phyloP scores from a whole-genome alignment of 2,113 vertebrate genomes.

The Odontophorus gujanensis region DNA sequence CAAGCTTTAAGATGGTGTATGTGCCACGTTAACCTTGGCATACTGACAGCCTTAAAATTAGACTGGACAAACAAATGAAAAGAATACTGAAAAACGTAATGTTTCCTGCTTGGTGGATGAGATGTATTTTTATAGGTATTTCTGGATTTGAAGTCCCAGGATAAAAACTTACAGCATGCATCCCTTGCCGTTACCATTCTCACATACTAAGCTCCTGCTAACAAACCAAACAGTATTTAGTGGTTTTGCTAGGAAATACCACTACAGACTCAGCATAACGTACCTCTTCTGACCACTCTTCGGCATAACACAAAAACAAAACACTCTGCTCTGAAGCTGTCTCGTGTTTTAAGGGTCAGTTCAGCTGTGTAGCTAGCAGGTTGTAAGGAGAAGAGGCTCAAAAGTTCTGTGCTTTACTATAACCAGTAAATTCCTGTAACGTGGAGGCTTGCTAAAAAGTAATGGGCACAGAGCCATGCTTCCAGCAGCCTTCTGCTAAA shows the following conservation, averaged over 20 bases:
- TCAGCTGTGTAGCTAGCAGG: neutral
- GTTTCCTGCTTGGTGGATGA: neutral
- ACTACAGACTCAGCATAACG: neutral
- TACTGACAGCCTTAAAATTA: neutral
- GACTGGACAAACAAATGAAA: neutral
- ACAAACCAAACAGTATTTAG: constrained; percentile 1
- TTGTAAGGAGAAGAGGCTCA: neutral
- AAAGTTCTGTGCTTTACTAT: neutral
- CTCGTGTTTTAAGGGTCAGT: neutral
- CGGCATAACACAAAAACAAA: neutral
- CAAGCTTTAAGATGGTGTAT: neutral
- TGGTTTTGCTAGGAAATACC: constrained; percentile 46
- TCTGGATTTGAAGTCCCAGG: neutral
- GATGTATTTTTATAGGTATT: neutral
- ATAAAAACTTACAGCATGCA: neutral
- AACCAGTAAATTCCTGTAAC: neutral
- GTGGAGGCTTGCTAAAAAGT: neutral
- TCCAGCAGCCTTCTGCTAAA: neutral
- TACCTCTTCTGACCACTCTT: neutral
- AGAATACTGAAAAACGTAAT: neutral
- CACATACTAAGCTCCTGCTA: neutral
- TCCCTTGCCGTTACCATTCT: neutral
- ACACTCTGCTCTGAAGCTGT: neutral
- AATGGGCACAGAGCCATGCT: neutral
- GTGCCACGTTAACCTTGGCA: neutral